These are phyloP conservation scores for Pachyrhynchus sulphureomaculatus DNA, from an alignment of 1,140 invertebrate species.

Conservation along the genomic window DNA sequence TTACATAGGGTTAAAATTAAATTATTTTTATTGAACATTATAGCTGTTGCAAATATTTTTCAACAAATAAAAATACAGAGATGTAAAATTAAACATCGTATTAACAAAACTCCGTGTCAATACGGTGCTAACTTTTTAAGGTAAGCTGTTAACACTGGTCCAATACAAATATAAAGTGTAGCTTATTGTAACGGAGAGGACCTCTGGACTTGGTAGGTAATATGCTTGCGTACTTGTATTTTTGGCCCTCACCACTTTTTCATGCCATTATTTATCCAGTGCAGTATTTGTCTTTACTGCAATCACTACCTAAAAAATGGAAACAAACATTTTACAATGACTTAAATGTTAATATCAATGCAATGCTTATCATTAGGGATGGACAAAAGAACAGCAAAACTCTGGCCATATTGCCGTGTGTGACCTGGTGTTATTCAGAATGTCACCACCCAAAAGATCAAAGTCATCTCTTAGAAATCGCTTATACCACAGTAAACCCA, in stretches of 20 bases:
- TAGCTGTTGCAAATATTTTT: constrained; percentile 25
- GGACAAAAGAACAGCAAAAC: too few species aligned
- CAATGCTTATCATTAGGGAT: too few species aligned
- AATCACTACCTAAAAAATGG: constrained; percentile 67
- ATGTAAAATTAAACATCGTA: constrained; percentile 41
- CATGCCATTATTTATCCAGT: constrained; percentile 83
- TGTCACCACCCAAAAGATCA: too few species aligned
- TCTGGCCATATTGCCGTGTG: too few species aligned
- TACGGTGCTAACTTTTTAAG: constrained; percentile 34
- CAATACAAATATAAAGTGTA: constrained; percentile 44
- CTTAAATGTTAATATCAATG: too few species aligned
- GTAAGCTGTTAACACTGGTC: constrained; percentile 46
- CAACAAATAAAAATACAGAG: constrained; percentile 42
- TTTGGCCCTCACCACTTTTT: constrained; percentile 27
- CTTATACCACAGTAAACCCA: too few species aligned
- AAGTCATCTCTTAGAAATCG: too few species aligned
- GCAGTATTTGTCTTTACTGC: constrained; percentile 91
- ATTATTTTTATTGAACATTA: constrained; percentile 45
- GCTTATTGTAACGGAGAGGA: constrained; percentile 50
- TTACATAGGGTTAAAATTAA: constrained; percentile 45
- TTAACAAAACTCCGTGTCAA: constrained; percentile 34
- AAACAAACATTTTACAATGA: not conserved
- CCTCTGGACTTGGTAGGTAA: constrained; percentile 53
- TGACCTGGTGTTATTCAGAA: too few species aligned
- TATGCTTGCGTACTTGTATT: constrained; percentile 11